These are phyloP conservation scores for Vollenhovia emeryi DNA, from an alignment of 1,140 invertebrate genomes.

Conservation along the genomic window DNA sequence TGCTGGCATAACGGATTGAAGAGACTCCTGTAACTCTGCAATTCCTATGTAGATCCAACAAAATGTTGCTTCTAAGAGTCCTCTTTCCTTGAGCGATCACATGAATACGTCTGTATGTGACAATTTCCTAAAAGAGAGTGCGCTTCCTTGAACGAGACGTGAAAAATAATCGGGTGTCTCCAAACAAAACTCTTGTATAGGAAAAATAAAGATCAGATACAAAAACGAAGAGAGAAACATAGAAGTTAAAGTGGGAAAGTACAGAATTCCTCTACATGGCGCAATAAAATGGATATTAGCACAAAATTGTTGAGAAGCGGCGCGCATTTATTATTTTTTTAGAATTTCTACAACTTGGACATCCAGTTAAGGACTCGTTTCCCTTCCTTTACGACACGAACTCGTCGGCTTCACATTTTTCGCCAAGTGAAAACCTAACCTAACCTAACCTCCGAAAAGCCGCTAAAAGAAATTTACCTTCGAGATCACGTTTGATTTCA, in stretches of 20 bases:
- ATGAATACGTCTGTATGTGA: slow-evolving; percentile 48
- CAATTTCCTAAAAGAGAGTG: slow-evolving; percentile 40
- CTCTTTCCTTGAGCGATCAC: neutral
- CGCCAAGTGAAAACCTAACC: slow-evolving; percentile 17
- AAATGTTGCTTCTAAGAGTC: neutral
- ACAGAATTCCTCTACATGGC: neutral
- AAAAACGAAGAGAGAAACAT: neutral
- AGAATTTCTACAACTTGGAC: neutral
- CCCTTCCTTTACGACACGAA: neutral
- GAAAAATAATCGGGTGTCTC: neutral
- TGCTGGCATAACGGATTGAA: slow-evolving; percentile 61
- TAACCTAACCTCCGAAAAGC: slow-evolving; percentile 26
- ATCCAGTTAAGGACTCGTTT: neutral
- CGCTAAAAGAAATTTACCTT: slow-evolving; percentile 44
- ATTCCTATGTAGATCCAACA: neutral
- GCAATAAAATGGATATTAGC: neutral
- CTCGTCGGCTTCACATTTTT: neutral
- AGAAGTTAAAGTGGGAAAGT: no score
- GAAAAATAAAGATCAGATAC: neutral
- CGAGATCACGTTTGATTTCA: neutral
- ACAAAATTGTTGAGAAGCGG: neutral
- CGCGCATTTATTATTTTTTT: neutral
- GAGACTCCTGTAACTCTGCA: slow-evolving; percentile 28
- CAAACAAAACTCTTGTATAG: neutral
- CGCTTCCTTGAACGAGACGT: neutral